Percentiles rank a stretch among this genome's conserved stretches.
phyloP scores from a whole-genome alignment of 1,140 invertebrate species.

The Cheumatopsyche charites region DNA sequence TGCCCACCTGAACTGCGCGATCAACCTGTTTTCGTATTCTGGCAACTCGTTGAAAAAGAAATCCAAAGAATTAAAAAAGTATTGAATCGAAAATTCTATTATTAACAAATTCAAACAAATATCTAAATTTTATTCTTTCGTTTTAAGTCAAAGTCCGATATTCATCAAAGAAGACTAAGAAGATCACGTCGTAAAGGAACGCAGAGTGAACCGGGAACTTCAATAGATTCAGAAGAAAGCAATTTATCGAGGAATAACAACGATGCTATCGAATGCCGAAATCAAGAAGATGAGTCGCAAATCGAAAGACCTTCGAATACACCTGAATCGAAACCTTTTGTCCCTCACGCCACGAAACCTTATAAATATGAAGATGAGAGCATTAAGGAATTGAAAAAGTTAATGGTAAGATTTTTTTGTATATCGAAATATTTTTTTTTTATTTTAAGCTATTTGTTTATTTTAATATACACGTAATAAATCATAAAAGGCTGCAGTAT shows the following conservation, averaged over 20 bases:
- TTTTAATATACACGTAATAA: no score
- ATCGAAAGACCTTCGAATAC: background rate
- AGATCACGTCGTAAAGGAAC: constrained; percentile 56
- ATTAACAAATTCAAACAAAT: background rate
- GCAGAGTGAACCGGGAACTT: constrained; percentile 60
- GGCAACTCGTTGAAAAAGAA: constrained; percentile 60
- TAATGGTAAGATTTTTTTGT: constrained; percentile 59
- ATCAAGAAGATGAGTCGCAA: background rate
- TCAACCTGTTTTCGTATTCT: constrained; percentile 71
- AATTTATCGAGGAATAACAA: constrained; percentile 20
- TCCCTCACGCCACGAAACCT: constrained; percentile 62
- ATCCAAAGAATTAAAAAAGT: constrained; percentile 58
- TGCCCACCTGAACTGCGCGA: constrained; percentile 68
- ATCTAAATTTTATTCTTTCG: background rate
- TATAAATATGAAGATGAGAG: constrained; percentile 67
- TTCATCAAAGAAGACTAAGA: constrained; percentile 66
- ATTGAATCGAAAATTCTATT: background rate
- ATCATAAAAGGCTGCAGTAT: no score
- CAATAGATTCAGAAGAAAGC: constrained; percentile 51
- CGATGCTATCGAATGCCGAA: background rate
- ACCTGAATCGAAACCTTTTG: constrained; percentile 58
- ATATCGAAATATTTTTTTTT: background rate
- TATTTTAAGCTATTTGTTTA: no score
- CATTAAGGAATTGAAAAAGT: constrained; percentile 65
- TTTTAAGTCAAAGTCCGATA: constrained; percentile 53